Evolutionary conservation across 2,888 invertebrate species (phyloP).

Genomic region (Diloba caeruleocephala): DNA sequence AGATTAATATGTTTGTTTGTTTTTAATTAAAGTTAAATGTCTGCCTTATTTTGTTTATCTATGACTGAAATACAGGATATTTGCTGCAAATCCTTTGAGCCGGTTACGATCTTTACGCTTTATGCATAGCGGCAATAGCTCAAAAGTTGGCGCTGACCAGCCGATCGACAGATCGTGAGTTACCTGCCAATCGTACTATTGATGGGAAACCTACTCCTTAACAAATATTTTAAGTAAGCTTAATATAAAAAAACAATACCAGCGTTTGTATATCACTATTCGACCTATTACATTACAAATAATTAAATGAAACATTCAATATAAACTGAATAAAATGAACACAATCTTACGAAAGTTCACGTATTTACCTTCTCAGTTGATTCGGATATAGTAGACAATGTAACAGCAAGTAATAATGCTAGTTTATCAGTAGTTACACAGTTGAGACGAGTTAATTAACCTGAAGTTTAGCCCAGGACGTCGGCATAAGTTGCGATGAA

Average conservation of each 20-base stretch:
- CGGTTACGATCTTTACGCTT: neutral
- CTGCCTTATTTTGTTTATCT: constrained; percentile 24
- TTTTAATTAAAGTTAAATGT: constrained; percentile 27
- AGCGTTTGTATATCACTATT: no score
- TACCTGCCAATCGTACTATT: no score
- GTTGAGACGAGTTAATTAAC: constrained; percentile 80
- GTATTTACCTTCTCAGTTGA: constrained; percentile 17
- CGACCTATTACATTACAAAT: no score
- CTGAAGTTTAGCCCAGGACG: constrained; percentile 71
- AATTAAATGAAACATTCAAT: no score
- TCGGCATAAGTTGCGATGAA: constrained; percentile 66
- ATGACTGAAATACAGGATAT: no score
- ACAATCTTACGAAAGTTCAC: constrained; percentile 6
- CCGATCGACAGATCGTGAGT: no score
- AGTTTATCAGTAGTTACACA: constrained; percentile 70
- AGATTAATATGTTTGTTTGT: constrained; percentile 33
- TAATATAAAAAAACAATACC: neutral
- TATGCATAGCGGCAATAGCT: no score
- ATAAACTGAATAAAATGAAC: no score
- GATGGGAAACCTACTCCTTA: no score
- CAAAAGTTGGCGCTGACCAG: no score
- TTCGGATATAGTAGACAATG: constrained; percentile 50
- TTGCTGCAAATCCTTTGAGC: constrained; percentile 14
- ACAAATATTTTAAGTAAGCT: neutral
- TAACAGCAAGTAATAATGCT: constrained; percentile 65